phyloP scores from a whole-genome alignment of 2,797 vertebrate species.

The Chloroceryle inda region DNA sequence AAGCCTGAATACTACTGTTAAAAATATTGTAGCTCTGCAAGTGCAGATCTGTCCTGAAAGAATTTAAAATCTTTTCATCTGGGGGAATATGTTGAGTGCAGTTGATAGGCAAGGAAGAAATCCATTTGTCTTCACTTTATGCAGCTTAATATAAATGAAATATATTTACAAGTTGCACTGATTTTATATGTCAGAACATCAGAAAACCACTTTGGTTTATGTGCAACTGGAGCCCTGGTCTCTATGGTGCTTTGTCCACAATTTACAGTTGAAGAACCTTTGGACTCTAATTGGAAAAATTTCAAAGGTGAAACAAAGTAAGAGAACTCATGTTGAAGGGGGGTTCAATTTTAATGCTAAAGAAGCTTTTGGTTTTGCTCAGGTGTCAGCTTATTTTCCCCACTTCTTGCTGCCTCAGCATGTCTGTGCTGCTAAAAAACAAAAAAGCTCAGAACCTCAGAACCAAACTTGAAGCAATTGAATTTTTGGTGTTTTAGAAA shows the following conservation, averaged over 20 bases:
- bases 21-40: background rate
- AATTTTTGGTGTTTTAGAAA: background rate
- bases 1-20: background rate
- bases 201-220: background rate
- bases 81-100: background rate
- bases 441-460: background rate
- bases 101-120: background rate
- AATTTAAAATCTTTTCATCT: background rate
- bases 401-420: background rate
- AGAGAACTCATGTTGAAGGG: background rate
- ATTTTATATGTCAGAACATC: background rate
- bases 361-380: conserved; percentile 42
- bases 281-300: background rate
- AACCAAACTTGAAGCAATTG: background rate
- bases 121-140: background rate
- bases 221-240: background rate
- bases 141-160: background rate
- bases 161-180: background rate
- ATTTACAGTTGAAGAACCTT: background rate
- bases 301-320: background rate
- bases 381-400: conserved; percentile 2
- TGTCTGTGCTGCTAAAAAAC: background rate
- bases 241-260: background rate
- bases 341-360: background rate
- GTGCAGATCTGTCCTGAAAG: background rate